Base-by-base conservation (phyloP, 2,888 invertebrate genomes). In the Melinopterus prodromus region DNA sequence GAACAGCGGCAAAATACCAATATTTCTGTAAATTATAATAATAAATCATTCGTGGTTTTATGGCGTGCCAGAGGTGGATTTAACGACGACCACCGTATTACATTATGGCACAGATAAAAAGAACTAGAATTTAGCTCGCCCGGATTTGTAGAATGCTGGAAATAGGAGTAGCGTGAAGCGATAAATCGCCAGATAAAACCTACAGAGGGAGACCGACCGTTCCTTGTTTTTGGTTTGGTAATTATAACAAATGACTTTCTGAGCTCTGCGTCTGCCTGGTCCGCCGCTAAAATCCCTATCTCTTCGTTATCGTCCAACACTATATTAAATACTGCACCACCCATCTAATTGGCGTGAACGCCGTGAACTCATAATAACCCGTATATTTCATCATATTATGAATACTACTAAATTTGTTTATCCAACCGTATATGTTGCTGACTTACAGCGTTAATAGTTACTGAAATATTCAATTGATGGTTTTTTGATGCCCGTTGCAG, bases 181-280 rank as follows among this genome's bases (percentile, higher is more conserved):
- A 88, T 88, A 88, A 88, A 88, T 88, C 86, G 87, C 84, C 84
- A 86, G 88, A 88, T 88, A 88, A 88, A 88, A 87, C 87, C 86
- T 86, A 85, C 86, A 82, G 83, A 83, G 85, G 86, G 86, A 85
- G 85, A 85, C 26, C 74, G 74, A 74, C 86, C 86, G 85, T 86
- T 87, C 86, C 87, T 87, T 87, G 88, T 87, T 88, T 88, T 87
- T 87, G 87, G 88, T 87, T 87, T 87, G 86, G 87, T 88, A 88
- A 88, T 88, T 88, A 87, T 87, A 88, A 88, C 87, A 86, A 88
- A 88, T 85, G 88, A 86, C 86, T 85, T 84, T 82, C 82, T 84
- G 84, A 84, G 85, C 72, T 72, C 38, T 26, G 71, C 76, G 71
- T 72, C 76, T 37, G 72, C 71, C 76, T 76, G 72, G 36, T 71